Evolutionary conservation across 2,888 invertebrate genomes (phyloP), one percentile per base, ranked within the genome.

Genomic region (Strigamia transsilvanica): DNA sequence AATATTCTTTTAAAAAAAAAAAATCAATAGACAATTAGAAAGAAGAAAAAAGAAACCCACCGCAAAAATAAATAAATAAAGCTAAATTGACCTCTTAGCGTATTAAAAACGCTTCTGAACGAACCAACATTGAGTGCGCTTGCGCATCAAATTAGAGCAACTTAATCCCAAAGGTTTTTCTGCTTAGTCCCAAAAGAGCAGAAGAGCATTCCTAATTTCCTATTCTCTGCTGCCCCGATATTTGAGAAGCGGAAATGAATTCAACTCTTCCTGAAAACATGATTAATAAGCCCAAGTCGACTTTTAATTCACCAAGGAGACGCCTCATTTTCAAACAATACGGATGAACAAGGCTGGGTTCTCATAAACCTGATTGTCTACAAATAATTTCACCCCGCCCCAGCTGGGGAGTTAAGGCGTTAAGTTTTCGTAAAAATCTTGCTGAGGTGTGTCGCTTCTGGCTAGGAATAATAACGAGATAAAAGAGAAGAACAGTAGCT

Each of bases 251-350:
- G 56, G 56, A 56, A 56, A 56, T 56, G 56, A 56, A 56, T 56
- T 56, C 56, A 56, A 56, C 56, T 56, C 56, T 56, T 56, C 18
- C 56, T 56, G 56, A 56, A 56, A 56, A 56, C 56, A 56, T 56
- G 56, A 56, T 56, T 56, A 56, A 56, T 56, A 56, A 56, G 56
- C n/a, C 56, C n/a, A 56, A 56, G 56, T 56, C 56, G 56, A 18
- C 56, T 56, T 56, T 56, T 56, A 56, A 56, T 56, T 56, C 56
- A 56, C 56, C 56, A 56, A 56, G 56, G 56, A 56, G 56, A 56
- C 56, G 56, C 18, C 56, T 56, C 56, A 18, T 56, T 56, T 18
- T 56, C 56, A 56, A 56, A 56, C 56, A 56, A 56, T 56, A 18
- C 56, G 56, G 21, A 56, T 56, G 56, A 56, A 56, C 56, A 56